These are phyloP conservation scores for Axea sp. DNA, from an alignment of 2,888 invertebrate genomes.

Conservation along the genomic window DNA sequence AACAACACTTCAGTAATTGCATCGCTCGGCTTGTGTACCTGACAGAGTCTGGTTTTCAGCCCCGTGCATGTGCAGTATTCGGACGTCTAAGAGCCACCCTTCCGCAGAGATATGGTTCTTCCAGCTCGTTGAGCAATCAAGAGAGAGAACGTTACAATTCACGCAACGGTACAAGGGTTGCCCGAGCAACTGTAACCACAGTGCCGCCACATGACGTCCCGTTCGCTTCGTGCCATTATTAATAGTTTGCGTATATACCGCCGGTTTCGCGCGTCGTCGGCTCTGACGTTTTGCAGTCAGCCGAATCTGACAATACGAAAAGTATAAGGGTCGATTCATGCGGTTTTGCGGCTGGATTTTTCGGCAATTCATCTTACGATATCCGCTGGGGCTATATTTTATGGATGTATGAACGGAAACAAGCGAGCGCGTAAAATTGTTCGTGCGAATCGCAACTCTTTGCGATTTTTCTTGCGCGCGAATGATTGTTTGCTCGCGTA, in stretches of 20 bases:
- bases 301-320: slow-evolving; percentile 40
- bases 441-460: slow-evolving; percentile 54
- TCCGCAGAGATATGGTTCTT: slow-evolving; percentile 75
- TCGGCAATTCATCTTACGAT: slow-evolving; percentile 58
- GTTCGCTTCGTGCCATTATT: slow-evolving; percentile 64
- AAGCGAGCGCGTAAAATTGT: slow-evolving; percentile 45
- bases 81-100: slow-evolving; percentile 70
- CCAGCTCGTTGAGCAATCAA: slow-evolving; percentile 75
- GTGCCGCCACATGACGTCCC: slow-evolving; percentile 63
- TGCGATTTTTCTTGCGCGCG: slow-evolving; percentile 52
- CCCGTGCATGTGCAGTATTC: slow-evolving; percentile 39
- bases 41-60: slow-evolving; percentile 45
- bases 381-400: slow-evolving; percentile 46
- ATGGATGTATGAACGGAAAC: slow-evolving; percentile 50
- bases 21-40: slow-evolving; percentile 40
- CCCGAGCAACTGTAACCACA: slow-evolving; percentile 69
- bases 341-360: slow-evolving; percentile 55
- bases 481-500: slow-evolving; percentile 46
- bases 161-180: slow-evolving; percentile 69
- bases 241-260: slow-evolving; percentile 65
- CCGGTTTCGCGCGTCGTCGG: slow-evolving; percentile 59
- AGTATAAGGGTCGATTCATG: slow-evolving; percentile 38
- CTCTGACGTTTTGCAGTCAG: slow-evolving; percentile 65
- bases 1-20: slow-evolving; percentile 39
- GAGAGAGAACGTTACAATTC: slow-evolving; percentile 66